phyloP scores from a whole-genome alignment of 2,113 vertebrate species.

The Actenoides hombroni region DNA sequence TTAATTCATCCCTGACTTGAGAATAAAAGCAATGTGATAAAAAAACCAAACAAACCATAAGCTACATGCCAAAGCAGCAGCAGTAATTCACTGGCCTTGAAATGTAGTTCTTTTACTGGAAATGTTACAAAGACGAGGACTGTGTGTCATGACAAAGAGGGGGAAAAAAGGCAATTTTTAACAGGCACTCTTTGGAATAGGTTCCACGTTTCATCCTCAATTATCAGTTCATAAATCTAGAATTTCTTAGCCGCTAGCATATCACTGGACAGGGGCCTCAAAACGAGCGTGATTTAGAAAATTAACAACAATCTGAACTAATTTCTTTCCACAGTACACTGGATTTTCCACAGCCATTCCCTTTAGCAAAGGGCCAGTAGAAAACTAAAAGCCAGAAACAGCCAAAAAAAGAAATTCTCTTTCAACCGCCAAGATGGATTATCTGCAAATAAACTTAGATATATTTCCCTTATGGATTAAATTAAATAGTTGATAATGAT shows the following conservation, averaged over 20 bases:
- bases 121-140: not conserved
- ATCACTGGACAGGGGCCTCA: not conserved
- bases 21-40: constrained; percentile 43
- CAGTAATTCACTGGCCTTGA: not conserved
- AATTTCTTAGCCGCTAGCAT: not conserved
- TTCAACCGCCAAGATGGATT: not conserved
- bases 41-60: not conserved
- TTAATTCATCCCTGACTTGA: constrained; percentile 31
- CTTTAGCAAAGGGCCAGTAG: not conserved
- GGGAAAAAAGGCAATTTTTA: not conserved
- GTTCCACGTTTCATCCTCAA: not conserved
- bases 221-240: constrained; percentile 26
- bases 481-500: not conserved
- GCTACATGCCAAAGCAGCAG: not conserved
- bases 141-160: not conserved
- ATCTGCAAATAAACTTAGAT: not conserved
- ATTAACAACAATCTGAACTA: not conserved
- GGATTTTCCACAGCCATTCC: not conserved
- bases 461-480: not conserved
- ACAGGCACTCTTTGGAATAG: not conserved
- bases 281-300: not conserved
- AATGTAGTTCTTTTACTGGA: not conserved
- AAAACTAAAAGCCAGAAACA: not conserved
- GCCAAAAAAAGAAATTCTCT: not conserved
- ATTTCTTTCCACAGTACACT: not conserved